A percentile compares a stretch with the other conserved stretches of the same genome.
These are phyloP conservation scores for Danionella cerebrum DNA, from an alignment of 2,113 vertebrate species.

Conservation along the genomic window DNA sequence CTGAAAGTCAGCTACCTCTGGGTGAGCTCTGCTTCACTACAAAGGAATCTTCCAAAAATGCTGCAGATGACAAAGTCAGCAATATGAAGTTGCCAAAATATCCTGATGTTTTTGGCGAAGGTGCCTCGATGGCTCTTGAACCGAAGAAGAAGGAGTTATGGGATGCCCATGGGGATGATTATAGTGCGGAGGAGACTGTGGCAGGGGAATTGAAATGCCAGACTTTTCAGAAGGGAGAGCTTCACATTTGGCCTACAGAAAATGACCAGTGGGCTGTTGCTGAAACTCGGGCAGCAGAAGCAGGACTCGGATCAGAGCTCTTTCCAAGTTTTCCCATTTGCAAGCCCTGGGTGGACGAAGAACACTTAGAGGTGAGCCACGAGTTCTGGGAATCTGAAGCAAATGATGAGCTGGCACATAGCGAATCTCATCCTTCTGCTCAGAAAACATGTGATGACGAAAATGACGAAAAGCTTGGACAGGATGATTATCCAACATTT, in stretches of 20 bases:
- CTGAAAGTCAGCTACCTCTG: conserved; percentile 48
- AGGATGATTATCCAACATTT: neutral
- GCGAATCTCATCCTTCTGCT: conserved; percentile 58
- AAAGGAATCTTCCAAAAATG: conserved; percentile 45
- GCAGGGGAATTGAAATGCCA: conserved; percentile 56
- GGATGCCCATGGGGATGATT: conserved; percentile 49
- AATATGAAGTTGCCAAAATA: neutral
- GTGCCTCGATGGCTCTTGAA: conserved; percentile 44
- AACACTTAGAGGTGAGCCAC: conserved; percentile 48
- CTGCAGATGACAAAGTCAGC: conserved; percentile 22
- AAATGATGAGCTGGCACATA: conserved; percentile 66
- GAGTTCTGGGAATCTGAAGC: conserved; percentile 62
- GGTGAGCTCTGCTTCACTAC: conserved; percentile 50
- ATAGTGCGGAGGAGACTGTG: conserved; percentile 32
- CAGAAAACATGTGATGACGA: conserved; percentile 42
- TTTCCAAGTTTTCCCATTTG: conserved; percentile 52
- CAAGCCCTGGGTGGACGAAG: conserved; percentile 51
- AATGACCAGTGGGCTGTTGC: conserved; percentile 68
- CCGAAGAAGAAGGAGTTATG: conserved; percentile 53
- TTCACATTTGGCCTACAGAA: conserved; percentile 58
- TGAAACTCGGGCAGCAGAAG: conserved; percentile 50
- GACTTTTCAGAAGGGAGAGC: conserved; percentile 48
- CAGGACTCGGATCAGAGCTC: conserved; percentile 54
- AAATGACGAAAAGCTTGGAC: conserved; percentile 51
- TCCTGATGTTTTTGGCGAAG: conserved; percentile 21